Conservation (phyloP, 2,113 vertebrate species). For the Pleuronectes platessa region DNA sequence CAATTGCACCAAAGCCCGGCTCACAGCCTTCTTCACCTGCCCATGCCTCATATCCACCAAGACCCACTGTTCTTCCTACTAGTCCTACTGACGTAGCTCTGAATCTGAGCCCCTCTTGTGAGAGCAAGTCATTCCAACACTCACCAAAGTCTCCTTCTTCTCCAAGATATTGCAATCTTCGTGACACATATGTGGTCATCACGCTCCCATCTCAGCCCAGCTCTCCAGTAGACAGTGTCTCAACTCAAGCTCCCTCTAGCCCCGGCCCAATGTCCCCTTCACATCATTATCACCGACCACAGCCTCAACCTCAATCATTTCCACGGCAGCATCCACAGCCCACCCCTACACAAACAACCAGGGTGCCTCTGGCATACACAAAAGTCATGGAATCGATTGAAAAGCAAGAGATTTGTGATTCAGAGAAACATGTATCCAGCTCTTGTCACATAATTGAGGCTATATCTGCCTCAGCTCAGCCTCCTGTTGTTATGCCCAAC, state of each 20-base stretch:
- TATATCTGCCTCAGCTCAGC: slow-evolving; percentile 81
- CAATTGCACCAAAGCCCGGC: slow-evolving; percentile 91
- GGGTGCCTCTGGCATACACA: slow-evolving; percentile 85
- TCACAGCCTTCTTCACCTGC: slow-evolving; percentile 82
- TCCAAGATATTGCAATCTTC: slow-evolving; percentile 87
- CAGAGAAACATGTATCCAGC: slow-evolving; percentile 83
- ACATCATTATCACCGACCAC: slow-evolving; percentile 77
- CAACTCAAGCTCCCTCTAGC: slow-evolving; percentile 86
- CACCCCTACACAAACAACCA: slow-evolving; percentile 73
- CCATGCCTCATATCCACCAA: slow-evolving; percentile 79
- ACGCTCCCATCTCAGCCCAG: slow-evolving; percentile 97
- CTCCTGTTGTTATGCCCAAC: slow-evolving; percentile 77
- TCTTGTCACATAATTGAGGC: slow-evolving; percentile 84
- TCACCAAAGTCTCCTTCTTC: slow-evolving; percentile 93
- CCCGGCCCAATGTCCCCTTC: slow-evolving; percentile 82
- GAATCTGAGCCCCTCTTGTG: slow-evolving; percentile 89
- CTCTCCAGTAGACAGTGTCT: slow-evolving; percentile 90
- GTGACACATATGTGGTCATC: slow-evolving; percentile 97
- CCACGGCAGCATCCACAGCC: slow-evolving; percentile 64
- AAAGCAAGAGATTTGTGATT: slow-evolving; percentile 83
- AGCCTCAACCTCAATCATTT: slow-evolving; percentile 63
- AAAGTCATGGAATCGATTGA: slow-evolving; percentile 85
- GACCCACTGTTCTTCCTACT: slow-evolving; percentile 83
- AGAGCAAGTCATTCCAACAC: slow-evolving; percentile 82
- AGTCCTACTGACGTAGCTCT: slow-evolving; percentile 83